These are phyloP conservation scores for Agrochola lychnidis DNA, from an alignment of 2,888 invertebrate species.

Conservation along the genomic window DNA sequence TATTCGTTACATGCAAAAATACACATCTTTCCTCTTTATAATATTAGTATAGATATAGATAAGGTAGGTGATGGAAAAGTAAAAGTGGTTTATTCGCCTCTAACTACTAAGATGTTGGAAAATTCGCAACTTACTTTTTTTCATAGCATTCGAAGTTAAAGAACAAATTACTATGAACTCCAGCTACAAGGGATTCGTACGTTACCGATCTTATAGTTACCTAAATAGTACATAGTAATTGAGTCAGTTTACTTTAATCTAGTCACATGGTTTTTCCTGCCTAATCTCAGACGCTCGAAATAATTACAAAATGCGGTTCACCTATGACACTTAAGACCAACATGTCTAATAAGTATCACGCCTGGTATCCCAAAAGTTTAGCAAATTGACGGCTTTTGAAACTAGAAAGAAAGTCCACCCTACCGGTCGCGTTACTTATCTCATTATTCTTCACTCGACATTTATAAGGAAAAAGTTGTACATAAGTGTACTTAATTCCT, in stretches of 20 bases:
- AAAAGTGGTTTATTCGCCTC: not conserved
- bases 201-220: not conserved
- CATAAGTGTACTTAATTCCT: not conserved
- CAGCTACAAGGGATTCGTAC: not conserved
- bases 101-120: too few relatives aligned
- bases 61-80: not conserved
- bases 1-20: too few relatives aligned
- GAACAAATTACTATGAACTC: not conserved
- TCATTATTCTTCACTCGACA: constrained; percentile 27
- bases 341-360: not conserved
- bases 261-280: not conserved
- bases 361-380: constrained; percentile 1
- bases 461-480: constrained; percentile 54
- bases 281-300: not conserved
- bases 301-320: not conserved
- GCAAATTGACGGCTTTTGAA: not conserved
- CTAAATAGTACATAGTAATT: not conserved
- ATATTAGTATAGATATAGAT: too few relatives aligned
- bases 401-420: not conserved
- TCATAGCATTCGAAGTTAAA: not conserved
- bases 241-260: not conserved
- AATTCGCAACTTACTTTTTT: too few relatives aligned
- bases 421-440: constrained; percentile 16
- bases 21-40: too few relatives aligned
- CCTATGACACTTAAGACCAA: not conserved